Evolutionary conservation across 2,113 vertebrate genomes (phyloP).

Genomic region (Polypterus bichir): DNA sequence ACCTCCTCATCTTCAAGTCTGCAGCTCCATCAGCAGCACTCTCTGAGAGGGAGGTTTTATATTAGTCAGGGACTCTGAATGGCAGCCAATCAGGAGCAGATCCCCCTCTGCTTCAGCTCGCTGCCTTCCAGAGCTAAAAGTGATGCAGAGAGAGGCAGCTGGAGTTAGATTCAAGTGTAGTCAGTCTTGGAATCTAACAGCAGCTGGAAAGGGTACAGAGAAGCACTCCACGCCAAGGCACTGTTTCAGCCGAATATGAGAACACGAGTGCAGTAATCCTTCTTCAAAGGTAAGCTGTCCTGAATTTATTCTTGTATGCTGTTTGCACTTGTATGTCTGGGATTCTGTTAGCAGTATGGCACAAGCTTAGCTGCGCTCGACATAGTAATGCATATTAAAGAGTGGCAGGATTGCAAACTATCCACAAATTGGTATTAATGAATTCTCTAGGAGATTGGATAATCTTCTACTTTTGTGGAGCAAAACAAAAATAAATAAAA

Average conservation of each 20-base stretch:
- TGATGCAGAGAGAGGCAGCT: constrained; percentile 32
- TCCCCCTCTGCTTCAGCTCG: constrained; percentile 43
- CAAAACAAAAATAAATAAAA: too few species aligned
- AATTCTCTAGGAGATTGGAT: too few species aligned
- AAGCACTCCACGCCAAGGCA: constrained; percentile 27
- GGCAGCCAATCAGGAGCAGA: constrained; percentile 58
- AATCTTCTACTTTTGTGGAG: too few species aligned
- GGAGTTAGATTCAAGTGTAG: constrained; percentile 33
- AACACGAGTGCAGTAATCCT: constrained; percentile 35
- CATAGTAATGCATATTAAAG: too few species aligned
- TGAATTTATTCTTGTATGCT: too few species aligned
- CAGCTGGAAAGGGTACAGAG: constrained; percentile 33
- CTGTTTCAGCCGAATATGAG: constrained; percentile 18
- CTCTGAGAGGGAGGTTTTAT: constrained; percentile 36
- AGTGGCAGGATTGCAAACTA: too few species aligned
- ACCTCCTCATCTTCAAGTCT: constrained; percentile 29
- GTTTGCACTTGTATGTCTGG: too few species aligned
- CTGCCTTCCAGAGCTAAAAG: constrained; percentile 51
- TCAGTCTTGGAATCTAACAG: constrained; percentile 53
- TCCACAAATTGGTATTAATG: too few species aligned
- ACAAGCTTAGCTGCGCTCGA: too few species aligned
- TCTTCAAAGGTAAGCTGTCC: constrained; percentile 28
- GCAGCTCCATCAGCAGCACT: constrained; percentile 22
- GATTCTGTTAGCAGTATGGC: too few species aligned
- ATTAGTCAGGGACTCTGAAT: constrained; percentile 56